A percentile compares a stretch with the other conserved stretches of the same genome.
Evolutionary conservation across 2,888 invertebrate genomes (phyloP).

Genomic region (Pimpla rufipes): DNA sequence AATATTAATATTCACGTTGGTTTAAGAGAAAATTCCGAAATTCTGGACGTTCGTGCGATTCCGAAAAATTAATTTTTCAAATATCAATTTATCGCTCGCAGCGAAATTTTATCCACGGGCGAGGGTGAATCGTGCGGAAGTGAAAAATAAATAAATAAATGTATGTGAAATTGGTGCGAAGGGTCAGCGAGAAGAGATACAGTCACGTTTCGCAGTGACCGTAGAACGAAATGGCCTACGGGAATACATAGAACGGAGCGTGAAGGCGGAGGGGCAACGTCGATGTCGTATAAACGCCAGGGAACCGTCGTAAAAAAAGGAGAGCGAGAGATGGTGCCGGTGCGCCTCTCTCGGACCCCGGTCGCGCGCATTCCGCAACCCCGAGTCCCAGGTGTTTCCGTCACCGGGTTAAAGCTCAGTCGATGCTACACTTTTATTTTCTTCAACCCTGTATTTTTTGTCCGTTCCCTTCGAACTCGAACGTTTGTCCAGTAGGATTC

Average conservation of each 20-base stretch:
- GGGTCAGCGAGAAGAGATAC: slow-evolving; percentile 12
- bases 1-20: too few relatives aligned
- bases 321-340: background rate
- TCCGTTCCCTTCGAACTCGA: background rate
- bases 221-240: slow-evolving; percentile 15
- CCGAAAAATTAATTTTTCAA: background rate
- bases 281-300: slow-evolving; percentile 39
- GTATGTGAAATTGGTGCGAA: slow-evolving; percentile 7
- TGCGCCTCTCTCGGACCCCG: background rate
- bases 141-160: slow-evolving; percentile 1
- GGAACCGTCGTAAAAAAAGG: slow-evolving; percentile 19
- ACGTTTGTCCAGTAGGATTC: slow-evolving; percentile 3
- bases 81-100: background rate
- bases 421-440: slow-evolving; percentile 14
- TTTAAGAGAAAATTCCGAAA: too few relatives aligned
- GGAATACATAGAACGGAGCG: slow-evolving; percentile 1
- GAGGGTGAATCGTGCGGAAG: background rate
- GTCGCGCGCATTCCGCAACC: background rate
- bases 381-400: slow-evolving; percentile 10
- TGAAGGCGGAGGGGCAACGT: slow-evolving; percentile 19
- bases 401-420: slow-evolving; percentile 26
- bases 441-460: slow-evolving; percentile 1
- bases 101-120: background rate
- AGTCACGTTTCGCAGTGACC: slow-evolving; percentile 7
- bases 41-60: too few relatives aligned